phyloP scores from a whole-genome alignment of 2,888 invertebrate genomes.

The Pandemis heparana region DNA sequence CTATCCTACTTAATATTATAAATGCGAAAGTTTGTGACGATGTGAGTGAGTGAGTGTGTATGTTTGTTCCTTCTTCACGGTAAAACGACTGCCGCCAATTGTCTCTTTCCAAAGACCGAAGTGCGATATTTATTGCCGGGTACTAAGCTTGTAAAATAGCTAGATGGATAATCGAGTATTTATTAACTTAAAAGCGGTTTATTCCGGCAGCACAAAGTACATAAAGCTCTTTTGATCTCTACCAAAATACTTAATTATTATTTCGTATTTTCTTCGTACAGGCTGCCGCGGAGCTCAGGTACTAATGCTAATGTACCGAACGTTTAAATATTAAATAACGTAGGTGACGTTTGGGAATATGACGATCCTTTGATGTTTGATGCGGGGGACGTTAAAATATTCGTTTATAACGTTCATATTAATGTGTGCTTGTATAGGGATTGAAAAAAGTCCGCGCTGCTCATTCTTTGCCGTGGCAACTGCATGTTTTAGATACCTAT shows the following conservation, averaged over 20 bases:
- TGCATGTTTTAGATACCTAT: background rate
- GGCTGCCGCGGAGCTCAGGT: background rate
- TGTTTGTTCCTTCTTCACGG: no score
- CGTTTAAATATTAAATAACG: slow-evolving; percentile 27
- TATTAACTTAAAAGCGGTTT: background rate
- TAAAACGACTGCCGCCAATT: no score
- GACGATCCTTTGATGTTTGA: slow-evolving; percentile 16
- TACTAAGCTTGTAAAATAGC: background rate
- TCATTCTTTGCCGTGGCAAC: background rate
- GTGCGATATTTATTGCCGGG: no score
- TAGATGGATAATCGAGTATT: background rate
- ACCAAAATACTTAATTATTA: slow-evolving; percentile 13
- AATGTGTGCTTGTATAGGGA: background rate
- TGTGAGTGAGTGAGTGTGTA: no score
- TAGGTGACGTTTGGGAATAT: slow-evolving; percentile 16
- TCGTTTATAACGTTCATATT: background rate
- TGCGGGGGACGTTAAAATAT: slow-evolving; percentile 1
- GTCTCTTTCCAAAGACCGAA: no score
- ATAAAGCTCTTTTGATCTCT: slow-evolving; percentile 11
- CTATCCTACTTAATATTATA: no score
- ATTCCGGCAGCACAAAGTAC: background rate
- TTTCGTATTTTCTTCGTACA: slow-evolving; percentile 7
- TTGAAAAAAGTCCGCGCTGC: background rate
- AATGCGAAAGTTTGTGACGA: no score
- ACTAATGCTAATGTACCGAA: slow-evolving; percentile 26